These are phyloP conservation scores for Falco concolor DNA, from an alignment of 2,797 vertebrate species.

Conservation along the genomic window DNA sequence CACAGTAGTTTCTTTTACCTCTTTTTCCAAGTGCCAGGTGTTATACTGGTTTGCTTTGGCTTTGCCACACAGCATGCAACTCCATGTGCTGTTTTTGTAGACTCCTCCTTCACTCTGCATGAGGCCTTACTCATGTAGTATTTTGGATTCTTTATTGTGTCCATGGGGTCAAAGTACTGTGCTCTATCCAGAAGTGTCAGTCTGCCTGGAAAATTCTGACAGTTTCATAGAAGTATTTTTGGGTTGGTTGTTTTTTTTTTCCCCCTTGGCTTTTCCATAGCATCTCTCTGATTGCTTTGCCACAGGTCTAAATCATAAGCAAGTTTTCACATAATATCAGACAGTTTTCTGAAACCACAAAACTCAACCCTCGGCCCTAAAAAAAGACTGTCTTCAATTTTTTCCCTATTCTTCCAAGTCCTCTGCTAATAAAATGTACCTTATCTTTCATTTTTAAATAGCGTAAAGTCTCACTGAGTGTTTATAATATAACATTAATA, in stretches of 20 bases:
- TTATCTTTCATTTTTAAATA: background rate
- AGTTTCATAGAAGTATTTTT: background rate
- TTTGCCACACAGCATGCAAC: background rate
- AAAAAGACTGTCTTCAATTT: background rate
- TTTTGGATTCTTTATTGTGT: background rate
- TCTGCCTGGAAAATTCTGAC: conserved; percentile 33
- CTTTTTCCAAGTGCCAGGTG: background rate
- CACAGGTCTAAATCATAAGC: background rate
- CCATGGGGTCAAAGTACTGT: background rate
- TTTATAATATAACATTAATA: background rate
- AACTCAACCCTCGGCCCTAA: background rate
- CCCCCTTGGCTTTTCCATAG: background rate
- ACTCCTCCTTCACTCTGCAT: background rate
- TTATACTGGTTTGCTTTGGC: conserved; percentile 27
- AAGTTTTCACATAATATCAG: background rate
- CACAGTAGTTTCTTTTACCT: background rate
- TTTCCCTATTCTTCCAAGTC: background rate
- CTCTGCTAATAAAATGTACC: background rate
- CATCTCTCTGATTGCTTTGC: background rate
- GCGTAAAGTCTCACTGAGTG: background rate
- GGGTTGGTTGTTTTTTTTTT: background rate
- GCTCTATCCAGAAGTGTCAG: conserved; percentile 9
- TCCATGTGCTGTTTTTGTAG: background rate
- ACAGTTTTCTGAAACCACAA: background rate
- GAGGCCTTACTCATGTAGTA: background rate